Evolutionary conservation across 2,113 vertebrate species (phyloP), one percentile per base, ranked within the genome.

Genomic region (Dicaeum eximium): DNA sequence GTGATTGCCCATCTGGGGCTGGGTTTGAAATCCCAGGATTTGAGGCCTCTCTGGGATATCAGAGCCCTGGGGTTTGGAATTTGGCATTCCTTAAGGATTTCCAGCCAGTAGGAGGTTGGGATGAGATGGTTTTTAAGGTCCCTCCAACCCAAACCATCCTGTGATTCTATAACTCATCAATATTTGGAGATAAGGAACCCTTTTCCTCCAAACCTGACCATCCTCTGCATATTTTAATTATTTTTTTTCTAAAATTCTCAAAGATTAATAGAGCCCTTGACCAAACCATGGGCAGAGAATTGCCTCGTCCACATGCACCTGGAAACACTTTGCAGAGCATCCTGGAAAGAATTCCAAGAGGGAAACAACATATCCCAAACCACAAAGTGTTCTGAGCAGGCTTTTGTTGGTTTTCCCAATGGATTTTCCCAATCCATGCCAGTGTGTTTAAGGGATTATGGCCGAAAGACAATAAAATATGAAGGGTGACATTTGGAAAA

Each of bases 171-270:
- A 13, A 5, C 13, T 21, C 23, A 69, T 20, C 50, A 23, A 33
- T 1, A 7, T 1, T 2, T 1, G 8, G 18, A 22, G 1, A 5
- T 5, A 28, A 57, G 30, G 25, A 45, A 5, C 30, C 7, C 5
- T 75, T n/a, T 37, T 19, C 38, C 48, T 51, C 78, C 30, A 28
- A 53, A 4, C 33, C 47, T 22, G 19, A 30, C 27, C 37, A 15
- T 1, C 38, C 47, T 60, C 67, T 50, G 30, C 9, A 1, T 21
- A 30, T 18, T 80, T 77, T 5, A 58, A 54, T 25, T 8, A 44
- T 30, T 38, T 28, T 58, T 7, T 56, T 58, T 64, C 65, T 18
- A 51, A 60, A 50, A 38, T 33, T 51, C 67, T 38, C 35, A 15
- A 42, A 57, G 69, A 28, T 50, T 15, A 70, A 27, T 0, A 18